Conservation (phyloP, 2,113 vertebrate genomes). For the Microcebus tavaratra region DNA sequence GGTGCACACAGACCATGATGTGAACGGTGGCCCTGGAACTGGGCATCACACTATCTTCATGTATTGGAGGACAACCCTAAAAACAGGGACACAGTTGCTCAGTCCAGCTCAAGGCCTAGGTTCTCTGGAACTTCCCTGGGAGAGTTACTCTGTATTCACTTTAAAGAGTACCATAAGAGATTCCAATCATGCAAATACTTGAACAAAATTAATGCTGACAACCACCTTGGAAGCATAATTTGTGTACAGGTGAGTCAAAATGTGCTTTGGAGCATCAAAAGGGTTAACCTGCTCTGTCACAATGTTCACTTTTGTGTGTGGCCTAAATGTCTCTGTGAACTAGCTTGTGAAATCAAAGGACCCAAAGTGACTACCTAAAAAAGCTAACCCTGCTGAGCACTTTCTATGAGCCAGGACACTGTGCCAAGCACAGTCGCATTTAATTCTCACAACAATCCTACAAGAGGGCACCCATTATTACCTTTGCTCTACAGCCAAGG, state of each 20-base stretch:
- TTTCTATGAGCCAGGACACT: background rate
- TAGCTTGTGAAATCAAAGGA: background rate
- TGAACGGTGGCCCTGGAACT: background rate
- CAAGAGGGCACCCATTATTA: background rate
- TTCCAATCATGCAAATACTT: background rate
- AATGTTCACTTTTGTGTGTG: background rate
- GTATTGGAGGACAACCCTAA: background rate
- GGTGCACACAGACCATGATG: background rate
- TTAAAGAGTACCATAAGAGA: background rate
- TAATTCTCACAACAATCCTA: background rate
- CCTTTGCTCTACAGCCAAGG: background rate
- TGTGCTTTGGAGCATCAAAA: background rate
- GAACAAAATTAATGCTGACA: background rate
- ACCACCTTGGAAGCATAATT: background rate
- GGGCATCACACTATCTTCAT: background rate
- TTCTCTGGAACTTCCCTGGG: background rate
- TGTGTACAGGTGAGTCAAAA: background rate
- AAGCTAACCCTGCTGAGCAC: background rate
- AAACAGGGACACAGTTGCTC: background rate
- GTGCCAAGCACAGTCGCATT: background rate
- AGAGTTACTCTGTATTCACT: background rate
- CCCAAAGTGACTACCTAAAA: background rate
- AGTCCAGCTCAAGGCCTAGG: background rate
- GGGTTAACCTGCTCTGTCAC: background rate
- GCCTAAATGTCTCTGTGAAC: background rate